These are phyloP conservation scores for Morinoia aosen DNA, from an alignment of 2,888 invertebrate genomes.

Conservation along the genomic window DNA sequence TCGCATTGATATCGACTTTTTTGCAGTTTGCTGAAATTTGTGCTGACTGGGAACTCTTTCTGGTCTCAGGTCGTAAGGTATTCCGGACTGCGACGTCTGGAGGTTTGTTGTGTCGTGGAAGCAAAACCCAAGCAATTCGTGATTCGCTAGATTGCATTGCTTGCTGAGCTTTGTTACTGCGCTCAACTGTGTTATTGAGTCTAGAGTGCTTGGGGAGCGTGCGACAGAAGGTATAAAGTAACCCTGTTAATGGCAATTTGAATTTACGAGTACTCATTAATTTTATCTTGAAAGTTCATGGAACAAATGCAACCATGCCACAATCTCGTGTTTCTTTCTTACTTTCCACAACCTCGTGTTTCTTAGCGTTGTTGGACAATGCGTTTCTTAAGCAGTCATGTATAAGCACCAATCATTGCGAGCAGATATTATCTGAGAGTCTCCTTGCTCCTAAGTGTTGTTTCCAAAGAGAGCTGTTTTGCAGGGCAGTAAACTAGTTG, in stretches of 20 bases:
- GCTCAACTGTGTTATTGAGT: neutral
- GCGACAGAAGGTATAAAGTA: neutral
- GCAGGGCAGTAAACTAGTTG: neutral
- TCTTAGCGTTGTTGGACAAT: neutral
- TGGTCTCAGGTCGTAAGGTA: neutral
- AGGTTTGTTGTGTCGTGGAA: slow-evolving; percentile 17
- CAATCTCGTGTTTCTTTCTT: neutral
- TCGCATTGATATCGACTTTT: neutral
- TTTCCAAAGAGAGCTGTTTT: neutral
- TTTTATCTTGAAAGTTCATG: neutral
- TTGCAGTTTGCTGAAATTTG: neutral
- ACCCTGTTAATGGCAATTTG: neutral
- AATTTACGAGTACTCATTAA: neutral
- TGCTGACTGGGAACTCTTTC: neutral
- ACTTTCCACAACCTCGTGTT: neutral
- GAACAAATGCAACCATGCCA: neutral
- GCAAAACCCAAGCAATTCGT: neutral
- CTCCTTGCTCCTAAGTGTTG: neutral
- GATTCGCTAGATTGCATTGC: slow-evolving; percentile 18
- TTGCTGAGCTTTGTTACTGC: neutral
- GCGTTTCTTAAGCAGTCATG: neutral
- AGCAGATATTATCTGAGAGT: neutral
- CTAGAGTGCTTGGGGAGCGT: neutral
- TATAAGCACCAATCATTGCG: neutral
- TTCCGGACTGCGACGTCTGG: neutral